Evolutionary conservation across 1,140 invertebrate species (phyloP), one percentile per base, ranked within the genome.

Genomic region (Apis mellifera): DNA sequence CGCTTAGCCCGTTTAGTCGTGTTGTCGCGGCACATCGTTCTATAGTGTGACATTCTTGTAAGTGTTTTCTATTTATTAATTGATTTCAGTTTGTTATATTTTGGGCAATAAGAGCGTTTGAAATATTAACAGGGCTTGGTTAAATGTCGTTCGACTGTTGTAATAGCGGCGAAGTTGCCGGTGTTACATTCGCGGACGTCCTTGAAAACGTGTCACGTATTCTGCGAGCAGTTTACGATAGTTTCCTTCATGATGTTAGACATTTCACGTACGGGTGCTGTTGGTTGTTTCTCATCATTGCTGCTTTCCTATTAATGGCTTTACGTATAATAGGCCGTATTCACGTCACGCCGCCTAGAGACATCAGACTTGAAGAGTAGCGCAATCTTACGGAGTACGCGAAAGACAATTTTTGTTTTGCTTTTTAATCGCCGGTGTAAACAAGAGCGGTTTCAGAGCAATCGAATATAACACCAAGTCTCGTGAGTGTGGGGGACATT

Each of bases 141-240:
- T 82, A 89, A 83, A 92, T 92, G 91, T 91, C 91, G 76, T 91
- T 89, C 83, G 92, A 92, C 13, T 92, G 92, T 42, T 92, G 91
- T 71, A 90, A 91, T 60, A 83, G 89, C 81, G 87, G 87, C 69
- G 79, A 70, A 19, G 73, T 69, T 21, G 78, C 81, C 77, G 91
- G 91, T 73, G 85, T 89, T n/a, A 83, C 90, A 66, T 88, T 92
- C 64, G 52, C 12, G 12, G 48, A 76, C 60, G 82, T 75, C 62
- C 71, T 91, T 69, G 73, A 82, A 26, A 66, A 55, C 55, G 73
- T 78, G 50, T 50, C 71, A 65, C 70, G 64, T 19, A 55, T 60
- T 55, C 26, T 59, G 26, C 80, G 84, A 42, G 19, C 23, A 55
- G 26, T 77, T n/a, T 81, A 78, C 82, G 26, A 57, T 21, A 82